Conservation (phyloP, 2,888 invertebrate species). For the Latheticus oryzae region DNA sequence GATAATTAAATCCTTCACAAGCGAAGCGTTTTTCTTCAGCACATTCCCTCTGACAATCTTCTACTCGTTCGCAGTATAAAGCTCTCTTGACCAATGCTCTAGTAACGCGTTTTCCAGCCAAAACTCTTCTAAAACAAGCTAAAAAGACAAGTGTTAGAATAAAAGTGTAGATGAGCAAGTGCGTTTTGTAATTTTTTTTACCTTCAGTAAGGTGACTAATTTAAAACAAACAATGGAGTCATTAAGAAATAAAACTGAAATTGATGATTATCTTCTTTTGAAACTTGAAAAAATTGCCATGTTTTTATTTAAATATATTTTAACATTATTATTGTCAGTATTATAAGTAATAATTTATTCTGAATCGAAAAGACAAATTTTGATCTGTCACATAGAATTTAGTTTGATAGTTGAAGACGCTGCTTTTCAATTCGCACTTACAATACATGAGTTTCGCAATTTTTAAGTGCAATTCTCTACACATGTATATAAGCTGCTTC, state of each 20-base stretch:
- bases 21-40: conserved; percentile 79
- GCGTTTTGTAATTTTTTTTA: conserved; percentile 30
- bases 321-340: too few species aligned
- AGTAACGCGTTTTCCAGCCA: conserved; percentile 79
- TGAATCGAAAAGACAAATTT: too few species aligned
- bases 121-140: conserved; percentile 84
- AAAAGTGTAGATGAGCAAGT: conserved; percentile 8
- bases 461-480: conserved; percentile 25
- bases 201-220: conserved; percentile 33
- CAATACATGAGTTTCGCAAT: conserved; percentile 26
- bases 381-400: too few species aligned
- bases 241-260: conserved; percentile 42
- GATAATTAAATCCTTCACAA: conserved; percentile 88
- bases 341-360: too few species aligned
- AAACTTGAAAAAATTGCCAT: conserved; percentile 35
- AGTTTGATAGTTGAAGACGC: too few species aligned
- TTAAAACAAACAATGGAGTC: conserved; percentile 43
- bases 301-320: too few species aligned
- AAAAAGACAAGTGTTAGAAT: too few species aligned
- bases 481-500: too few species aligned
- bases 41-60: conserved; percentile 82
- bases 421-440: too few species aligned
- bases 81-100: conserved; percentile 77
- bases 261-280: conserved; percentile 43
- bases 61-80: conserved; percentile 77